These are phyloP conservation scores for Carabus problematicus DNA, from an alignment of 2,888 invertebrate species.

Conservation along the genomic window DNA sequence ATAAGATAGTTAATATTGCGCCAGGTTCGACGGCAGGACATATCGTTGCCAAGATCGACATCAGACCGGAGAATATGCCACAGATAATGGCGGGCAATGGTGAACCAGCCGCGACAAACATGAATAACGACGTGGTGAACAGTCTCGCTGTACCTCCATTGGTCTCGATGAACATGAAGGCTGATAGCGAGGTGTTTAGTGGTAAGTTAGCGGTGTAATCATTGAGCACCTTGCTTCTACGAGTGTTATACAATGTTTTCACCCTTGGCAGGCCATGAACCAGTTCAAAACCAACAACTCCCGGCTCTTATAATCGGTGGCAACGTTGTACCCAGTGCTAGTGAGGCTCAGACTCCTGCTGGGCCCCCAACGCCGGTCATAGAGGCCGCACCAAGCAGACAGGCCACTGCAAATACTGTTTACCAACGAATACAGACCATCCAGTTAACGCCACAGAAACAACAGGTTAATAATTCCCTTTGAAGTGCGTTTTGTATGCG, in stretches of 20 bases:
- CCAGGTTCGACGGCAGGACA: conserved; percentile 22
- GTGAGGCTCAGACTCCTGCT: not conserved
- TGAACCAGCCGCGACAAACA: not conserved
- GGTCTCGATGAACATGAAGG: conserved; percentile 16
- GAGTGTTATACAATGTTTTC: too few relatives aligned
- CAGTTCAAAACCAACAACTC: conserved; percentile 21
- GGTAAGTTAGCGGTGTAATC: conserved; percentile 8
- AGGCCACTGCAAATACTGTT: conserved; percentile 10
- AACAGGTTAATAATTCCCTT: conserved; percentile 60
- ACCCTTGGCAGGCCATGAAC: too few relatives aligned
- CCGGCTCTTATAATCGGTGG: conserved; percentile 22
- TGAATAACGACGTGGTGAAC: not conserved
- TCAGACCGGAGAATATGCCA: conserved; percentile 19
- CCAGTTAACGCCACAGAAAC: conserved; percentile 76
- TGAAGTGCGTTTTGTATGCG: too few relatives aligned
- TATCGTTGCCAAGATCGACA: conserved; percentile 33
- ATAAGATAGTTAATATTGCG: conserved; percentile 29
- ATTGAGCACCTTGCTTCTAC: too few relatives aligned
- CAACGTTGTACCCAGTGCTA: not conserved
- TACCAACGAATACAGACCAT: conserved; percentile 73
- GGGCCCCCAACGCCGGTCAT: not conserved
- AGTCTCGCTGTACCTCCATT: conserved; percentile 18
- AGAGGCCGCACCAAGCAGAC: conserved; percentile 1
- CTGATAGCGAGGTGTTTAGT: conserved; percentile 1
- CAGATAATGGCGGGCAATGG: conserved; percentile 19